phyloP scores from a whole-genome alignment of 2,797 vertebrate genomes.

The Notolabrus celidotus region DNA sequence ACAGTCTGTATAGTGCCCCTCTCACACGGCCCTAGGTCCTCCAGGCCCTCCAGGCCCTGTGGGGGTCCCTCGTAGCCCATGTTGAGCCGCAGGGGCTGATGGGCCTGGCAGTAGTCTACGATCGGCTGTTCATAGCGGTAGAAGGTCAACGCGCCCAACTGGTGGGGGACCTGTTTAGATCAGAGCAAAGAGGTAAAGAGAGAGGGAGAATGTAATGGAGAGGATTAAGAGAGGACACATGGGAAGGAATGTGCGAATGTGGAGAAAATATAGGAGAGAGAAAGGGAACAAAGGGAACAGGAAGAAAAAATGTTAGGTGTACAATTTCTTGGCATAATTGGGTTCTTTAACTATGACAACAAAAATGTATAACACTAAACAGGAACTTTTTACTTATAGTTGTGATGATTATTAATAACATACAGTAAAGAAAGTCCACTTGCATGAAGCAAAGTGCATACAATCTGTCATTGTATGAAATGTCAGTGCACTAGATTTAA shows the following conservation, averaged over 20 bases:
- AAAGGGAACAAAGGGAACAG: slow-evolving; percentile 23
- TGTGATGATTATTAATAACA: no score
- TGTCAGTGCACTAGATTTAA: no score
- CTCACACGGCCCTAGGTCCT: slow-evolving; percentile 82
- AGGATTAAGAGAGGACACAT: not conserved
- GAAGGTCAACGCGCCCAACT: slow-evolving; percentile 95
- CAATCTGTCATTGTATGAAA: no score
- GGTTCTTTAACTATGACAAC: not conserved
- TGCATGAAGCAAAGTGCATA: no score
- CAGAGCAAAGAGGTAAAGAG: slow-evolving; percentile 10
- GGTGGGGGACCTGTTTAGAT: slow-evolving; percentile 90
- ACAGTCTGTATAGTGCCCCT: slow-evolving; percentile 86
- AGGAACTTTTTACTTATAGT: no score
- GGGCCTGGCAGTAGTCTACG: slow-evolving; percentile 97
- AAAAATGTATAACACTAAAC: no score
- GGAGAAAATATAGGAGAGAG: not conserved
- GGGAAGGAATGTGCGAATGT: not conserved
- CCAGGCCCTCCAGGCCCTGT: slow-evolving; percentile 82
- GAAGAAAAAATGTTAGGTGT: slow-evolving; percentile 30
- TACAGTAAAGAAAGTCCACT: no score
- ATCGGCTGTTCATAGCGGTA: slow-evolving; percentile 96
- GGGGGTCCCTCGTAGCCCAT: slow-evolving; percentile 92
- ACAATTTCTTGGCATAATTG: not conserved
- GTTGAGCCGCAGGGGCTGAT: slow-evolving; percentile 94
- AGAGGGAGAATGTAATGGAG: slow-evolving; percentile 13